Evolutionary conservation across 1,140 invertebrate species (phyloP).

Genomic region (Drosophila oshimai): DNA sequence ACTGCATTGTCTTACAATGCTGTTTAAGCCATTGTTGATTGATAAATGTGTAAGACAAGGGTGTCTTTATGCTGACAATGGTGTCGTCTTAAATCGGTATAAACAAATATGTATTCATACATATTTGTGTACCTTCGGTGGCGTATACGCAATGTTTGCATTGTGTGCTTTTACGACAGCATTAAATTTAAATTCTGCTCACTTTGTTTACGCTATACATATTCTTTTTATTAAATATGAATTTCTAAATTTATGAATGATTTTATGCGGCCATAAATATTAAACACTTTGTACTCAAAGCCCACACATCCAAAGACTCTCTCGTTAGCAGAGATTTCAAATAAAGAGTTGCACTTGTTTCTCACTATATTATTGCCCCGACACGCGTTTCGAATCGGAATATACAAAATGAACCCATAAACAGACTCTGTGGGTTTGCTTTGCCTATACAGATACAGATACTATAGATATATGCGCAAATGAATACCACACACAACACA

Average conservation of each 20-base stretch:
- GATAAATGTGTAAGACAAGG: constrained; percentile 19
- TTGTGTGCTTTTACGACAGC: not conserved
- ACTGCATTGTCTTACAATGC: constrained; percentile 9
- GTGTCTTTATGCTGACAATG: not conserved
- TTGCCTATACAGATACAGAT: not conserved
- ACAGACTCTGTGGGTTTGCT: constrained; percentile 33
- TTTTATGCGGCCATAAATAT: constrained; percentile 32
- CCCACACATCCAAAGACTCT: not conserved
- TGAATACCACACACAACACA: constrained; percentile 24
- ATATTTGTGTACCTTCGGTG: too few species aligned
- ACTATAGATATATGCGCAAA: constrained; percentile 13
- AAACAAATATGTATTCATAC: not conserved
- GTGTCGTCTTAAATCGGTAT: not conserved
- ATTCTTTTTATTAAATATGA: constrained; percentile 17
- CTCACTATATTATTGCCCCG: constrained; percentile 26
- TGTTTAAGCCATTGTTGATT: constrained; percentile 15
- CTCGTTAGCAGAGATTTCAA: constrained; percentile 37
- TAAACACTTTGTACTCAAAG: constrained; percentile 25
- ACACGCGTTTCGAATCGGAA: constrained; percentile 47
- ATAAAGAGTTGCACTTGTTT: constrained; percentile 56
- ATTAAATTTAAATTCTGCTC: not conserved
- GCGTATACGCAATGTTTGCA: constrained; percentile 10
- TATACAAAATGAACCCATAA: constrained; percentile 46
- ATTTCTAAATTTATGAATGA: constrained; percentile 32
- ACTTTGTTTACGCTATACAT: not conserved